Conservation (phyloP, 2,113 vertebrate genomes). For the Tupaia chinensis region DNA sequence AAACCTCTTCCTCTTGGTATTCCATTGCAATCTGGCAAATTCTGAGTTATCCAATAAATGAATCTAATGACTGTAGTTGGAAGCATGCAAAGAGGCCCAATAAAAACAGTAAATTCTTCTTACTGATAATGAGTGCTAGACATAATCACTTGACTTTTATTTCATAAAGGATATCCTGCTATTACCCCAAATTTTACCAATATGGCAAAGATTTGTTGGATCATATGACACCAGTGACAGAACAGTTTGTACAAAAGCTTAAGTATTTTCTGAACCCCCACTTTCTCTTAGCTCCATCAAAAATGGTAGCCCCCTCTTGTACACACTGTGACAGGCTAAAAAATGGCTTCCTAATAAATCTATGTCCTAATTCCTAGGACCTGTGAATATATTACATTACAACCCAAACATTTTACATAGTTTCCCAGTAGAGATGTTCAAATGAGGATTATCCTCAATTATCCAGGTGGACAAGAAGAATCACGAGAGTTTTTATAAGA, state of each 20-base stretch:
- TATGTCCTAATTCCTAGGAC: not conserved
- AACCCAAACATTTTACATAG: not conserved
- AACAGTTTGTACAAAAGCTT: not conserved
- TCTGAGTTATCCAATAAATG: not conserved
- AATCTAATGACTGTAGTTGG: not conserved
- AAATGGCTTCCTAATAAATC: not conserved
- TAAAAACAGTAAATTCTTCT: not conserved
- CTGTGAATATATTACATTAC: not conserved
- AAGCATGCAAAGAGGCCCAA: not conserved
- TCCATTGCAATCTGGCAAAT: not conserved
- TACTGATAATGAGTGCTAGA: no score
- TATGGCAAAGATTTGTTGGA: not conserved
- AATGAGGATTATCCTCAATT: not conserved
- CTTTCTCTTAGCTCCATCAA: not conserved
- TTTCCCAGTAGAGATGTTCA: not conserved
- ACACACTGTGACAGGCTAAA: not conserved
- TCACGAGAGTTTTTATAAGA: not conserved
- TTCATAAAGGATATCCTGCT: not conserved
- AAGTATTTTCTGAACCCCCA: not conserved
- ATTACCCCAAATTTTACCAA: not conserved
- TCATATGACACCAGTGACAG: not conserved
- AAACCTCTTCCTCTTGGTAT: not conserved
- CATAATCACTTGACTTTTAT: not conserved
- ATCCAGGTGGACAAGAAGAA: not conserved
- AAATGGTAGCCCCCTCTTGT: not conserved